Base-by-base conservation (phyloP, 2,888 invertebrate genomes). In the Hypomecis punctinalis region DNA sequence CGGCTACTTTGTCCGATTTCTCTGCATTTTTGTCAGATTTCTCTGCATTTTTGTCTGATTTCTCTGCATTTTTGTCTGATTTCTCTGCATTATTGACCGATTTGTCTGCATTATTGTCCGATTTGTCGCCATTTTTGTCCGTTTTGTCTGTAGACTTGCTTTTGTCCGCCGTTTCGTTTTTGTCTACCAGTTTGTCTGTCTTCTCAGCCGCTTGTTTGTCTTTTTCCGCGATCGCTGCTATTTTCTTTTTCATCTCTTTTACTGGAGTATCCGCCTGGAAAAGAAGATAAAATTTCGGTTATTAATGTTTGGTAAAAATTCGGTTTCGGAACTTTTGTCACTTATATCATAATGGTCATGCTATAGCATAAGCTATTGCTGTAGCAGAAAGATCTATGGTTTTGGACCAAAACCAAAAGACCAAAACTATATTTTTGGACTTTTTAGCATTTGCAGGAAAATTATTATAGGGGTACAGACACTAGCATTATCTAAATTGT, bases 211-310 rank as follows among this genome's bases (percentile, higher is more conserved):
- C 77, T 43, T 84, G 84, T 67, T 90, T 91, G 51, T 91, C 91
- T 68, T 91, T 91, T 58, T 91, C 91, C 0, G 88, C 88, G 61
- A 88, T 89, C 5, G 88, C 89, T 1, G 90, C 90, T 76, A 90
- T 81, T 79, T 91, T 92, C 81, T 92, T 93, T 75, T 91, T 93
- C 89, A 90, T 90, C 9, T 93, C 92, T 76, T 90, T 91, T 5
- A 86, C 88, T 5, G 92, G 91, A 72, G 83, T 90, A 60, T 88
- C 85, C 13, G 86, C 74, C 75, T 82, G 13, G 13, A 36, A 13
- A 13, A 10, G 4, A 51, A 6, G 36, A n/a, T n/a, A 48, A 10
- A 5, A 0, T n/a, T 8, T 6, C 5, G 0, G 6, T 9, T 3
- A 47, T 33, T 11, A 23, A 23, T 23, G 1, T 23, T 23, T 23